These are phyloP conservation scores for Dasysyrphus tricinctus DNA, from an alignment of 2,888 invertebrate genomes.

Conservation along the genomic window DNA sequence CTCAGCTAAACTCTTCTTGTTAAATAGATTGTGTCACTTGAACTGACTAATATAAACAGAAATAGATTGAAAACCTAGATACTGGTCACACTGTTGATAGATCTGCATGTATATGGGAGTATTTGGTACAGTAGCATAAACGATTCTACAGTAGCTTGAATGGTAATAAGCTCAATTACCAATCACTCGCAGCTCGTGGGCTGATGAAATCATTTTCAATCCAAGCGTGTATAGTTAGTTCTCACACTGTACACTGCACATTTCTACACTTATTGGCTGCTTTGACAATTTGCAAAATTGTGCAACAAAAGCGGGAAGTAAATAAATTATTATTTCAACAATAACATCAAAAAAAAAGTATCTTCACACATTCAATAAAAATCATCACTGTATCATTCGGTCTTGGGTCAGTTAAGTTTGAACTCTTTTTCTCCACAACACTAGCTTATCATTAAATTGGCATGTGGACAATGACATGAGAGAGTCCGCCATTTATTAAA, in stretches of 20 bases:
- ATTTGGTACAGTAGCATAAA: neutral
- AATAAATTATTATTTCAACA: neutral
- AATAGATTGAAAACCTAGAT: no score
- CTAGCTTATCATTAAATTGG: neutral
- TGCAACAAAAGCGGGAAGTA: neutral
- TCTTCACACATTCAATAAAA: neutral
- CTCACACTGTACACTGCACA: neutral
- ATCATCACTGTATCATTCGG: neutral
- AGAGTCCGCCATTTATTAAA: neutral
- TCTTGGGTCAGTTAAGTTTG: neutral
- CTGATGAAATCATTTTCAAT: neutral
- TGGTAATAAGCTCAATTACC: conserved; percentile 7
- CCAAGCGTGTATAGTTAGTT: neutral
- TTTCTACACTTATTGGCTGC: neutral
- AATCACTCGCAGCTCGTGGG: neutral
- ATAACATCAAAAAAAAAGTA: neutral
- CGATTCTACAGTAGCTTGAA: neutral
- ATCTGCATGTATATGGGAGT: neutral
- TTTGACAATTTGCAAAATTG: conserved; percentile 12
- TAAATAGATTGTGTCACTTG: no score
- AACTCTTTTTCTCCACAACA: neutral
- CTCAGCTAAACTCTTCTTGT: no score
- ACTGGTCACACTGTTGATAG: neutral
- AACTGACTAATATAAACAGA: no score
- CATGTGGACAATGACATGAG: conserved; percentile 8